These are phyloP conservation scores for Branchinecta sandiegonensis DNA, from an alignment of 2,888 invertebrate species.

Conservation along the genomic window DNA sequence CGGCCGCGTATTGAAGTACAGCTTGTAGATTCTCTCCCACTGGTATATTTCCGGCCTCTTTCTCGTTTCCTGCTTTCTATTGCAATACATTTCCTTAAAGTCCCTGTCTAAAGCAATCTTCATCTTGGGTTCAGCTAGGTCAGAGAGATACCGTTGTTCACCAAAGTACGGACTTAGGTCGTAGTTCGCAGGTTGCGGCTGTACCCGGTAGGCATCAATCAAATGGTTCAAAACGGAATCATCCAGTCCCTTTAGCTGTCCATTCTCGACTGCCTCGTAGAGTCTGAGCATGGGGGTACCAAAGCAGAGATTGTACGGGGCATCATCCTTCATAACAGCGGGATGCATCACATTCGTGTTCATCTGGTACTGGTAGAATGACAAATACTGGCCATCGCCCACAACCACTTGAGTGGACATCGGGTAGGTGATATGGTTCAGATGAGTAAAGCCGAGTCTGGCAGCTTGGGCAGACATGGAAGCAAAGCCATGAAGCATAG, in stretches of 20 bases:
- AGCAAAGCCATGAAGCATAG: conserved; percentile 59
- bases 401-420: conserved; percentile 71
- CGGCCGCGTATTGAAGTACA: conserved; percentile 43
- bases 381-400: conserved; percentile 74
- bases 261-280: conserved; percentile 51
- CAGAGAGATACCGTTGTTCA: conserved; percentile 39
- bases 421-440: conserved; percentile 79
- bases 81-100: conserved; percentile 53
- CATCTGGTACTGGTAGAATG: conserved; percentile 77
- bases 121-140: conserved; percentile 46
- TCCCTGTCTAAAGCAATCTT: conserved; percentile 52
- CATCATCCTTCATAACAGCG: conserved; percentile 46
- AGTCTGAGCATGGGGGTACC: conserved; percentile 53
- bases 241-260: conserved; percentile 44
- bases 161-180: conserved; percentile 60
- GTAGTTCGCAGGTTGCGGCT: conserved; percentile 45
- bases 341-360: conserved; percentile 62
- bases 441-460: conserved; percentile 73
- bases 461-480: conserved; percentile 65
- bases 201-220: conserved; percentile 56
- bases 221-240: conserved; percentile 57
- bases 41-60: conserved; percentile 50
- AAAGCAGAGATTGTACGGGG: conserved; percentile 63
- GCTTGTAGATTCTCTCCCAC: conserved; percentile 70
- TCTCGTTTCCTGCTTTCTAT: conserved; percentile 47